phyloP scores from a whole-genome alignment of 2,797 vertebrate species.

The Oreortyx pictus region DNA sequence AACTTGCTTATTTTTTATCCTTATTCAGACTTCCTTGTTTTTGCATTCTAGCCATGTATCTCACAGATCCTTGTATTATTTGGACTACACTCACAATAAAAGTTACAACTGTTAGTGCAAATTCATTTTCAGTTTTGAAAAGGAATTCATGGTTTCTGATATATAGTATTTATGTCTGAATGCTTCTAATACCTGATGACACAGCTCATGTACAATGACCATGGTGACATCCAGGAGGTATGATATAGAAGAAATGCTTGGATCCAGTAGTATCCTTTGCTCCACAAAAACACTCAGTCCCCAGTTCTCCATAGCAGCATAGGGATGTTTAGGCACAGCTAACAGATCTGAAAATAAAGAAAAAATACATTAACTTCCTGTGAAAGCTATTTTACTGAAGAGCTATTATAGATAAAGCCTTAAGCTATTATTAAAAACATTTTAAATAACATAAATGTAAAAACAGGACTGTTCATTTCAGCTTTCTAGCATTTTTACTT shows the following conservation, averaged over 20 bases:
- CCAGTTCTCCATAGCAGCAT: slow-evolving; percentile 99
- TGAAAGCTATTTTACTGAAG: neutral
- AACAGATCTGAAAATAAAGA: slow-evolving; percentile 90
- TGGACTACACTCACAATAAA: neutral
- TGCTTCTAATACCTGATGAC: slow-evolving; percentile 88
- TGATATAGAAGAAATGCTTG: slow-evolving; percentile 92
- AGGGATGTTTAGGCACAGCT: slow-evolving; percentile 98
- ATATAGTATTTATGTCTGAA: slow-evolving; percentile 25
- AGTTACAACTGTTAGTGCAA: neutral
- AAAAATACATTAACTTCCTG: slow-evolving; percentile 66
- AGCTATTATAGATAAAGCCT: neutral
- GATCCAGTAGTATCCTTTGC: slow-evolving; percentile 96
- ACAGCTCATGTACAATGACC: slow-evolving; percentile 98
- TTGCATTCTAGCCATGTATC: neutral
- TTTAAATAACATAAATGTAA: neutral
- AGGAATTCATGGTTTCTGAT: neutral
- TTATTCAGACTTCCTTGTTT: neutral
- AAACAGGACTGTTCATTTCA: neutral
- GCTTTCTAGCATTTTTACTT: neutral
- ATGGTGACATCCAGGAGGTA: slow-evolving; percentile 98
- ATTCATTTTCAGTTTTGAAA: neutral
- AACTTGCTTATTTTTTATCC: neutral
- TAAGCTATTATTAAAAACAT: slow-evolving; percentile 18
- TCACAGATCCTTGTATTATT: neutral
- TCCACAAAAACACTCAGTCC: slow-evolving; percentile 97